Evolutionary conservation across 2,113 vertebrate genomes (phyloP).

Genomic region (Spea multiplicata): DNA sequence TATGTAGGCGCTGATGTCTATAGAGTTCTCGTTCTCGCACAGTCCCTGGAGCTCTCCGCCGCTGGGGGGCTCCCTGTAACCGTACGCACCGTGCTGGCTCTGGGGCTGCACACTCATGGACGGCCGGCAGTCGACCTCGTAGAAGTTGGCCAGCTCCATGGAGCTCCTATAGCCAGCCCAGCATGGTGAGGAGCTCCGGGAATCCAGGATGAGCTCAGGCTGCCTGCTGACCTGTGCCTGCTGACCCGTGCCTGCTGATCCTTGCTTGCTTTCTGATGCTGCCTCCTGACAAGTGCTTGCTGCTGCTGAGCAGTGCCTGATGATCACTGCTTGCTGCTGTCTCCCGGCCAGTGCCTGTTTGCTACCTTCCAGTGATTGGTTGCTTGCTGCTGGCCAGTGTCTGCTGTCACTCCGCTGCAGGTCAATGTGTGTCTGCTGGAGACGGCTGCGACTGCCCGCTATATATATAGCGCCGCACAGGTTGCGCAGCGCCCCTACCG

Average conservation of each 20-base stretch:
- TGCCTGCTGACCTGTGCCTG: not conserved
- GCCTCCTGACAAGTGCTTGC: not conserved
- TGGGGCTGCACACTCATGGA: constrained; percentile 74
- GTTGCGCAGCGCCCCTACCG: constrained; percentile 1
- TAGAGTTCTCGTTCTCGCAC: constrained; percentile 95
- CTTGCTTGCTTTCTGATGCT: not conserved
- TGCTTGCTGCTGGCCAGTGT: not conserved
- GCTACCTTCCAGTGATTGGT: not conserved
- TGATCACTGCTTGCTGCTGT: not conserved
- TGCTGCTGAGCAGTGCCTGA: not conserved
- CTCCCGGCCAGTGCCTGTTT: not conserved
- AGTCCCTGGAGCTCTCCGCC: constrained; percentile 80
- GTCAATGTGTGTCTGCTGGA: too few relatives aligned
- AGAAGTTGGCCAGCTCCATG: constrained; percentile 95
- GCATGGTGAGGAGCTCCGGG: constrained; percentile 86
- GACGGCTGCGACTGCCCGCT: not conserved
- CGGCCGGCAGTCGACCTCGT: constrained; percentile 90
- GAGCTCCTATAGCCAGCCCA: constrained; percentile 79
- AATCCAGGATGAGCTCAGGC: constrained; percentile 72
- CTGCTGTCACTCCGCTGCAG: not conserved
- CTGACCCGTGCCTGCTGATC: too few relatives aligned
- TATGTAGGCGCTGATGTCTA: constrained; percentile 97
- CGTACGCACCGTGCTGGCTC: constrained; percentile 66
- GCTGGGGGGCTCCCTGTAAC: constrained; percentile 70
- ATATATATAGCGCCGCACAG: not conserved